Conservation (phyloP, 2,113 vertebrate genomes). For the Ptilonorhynchus violaceus region DNA sequence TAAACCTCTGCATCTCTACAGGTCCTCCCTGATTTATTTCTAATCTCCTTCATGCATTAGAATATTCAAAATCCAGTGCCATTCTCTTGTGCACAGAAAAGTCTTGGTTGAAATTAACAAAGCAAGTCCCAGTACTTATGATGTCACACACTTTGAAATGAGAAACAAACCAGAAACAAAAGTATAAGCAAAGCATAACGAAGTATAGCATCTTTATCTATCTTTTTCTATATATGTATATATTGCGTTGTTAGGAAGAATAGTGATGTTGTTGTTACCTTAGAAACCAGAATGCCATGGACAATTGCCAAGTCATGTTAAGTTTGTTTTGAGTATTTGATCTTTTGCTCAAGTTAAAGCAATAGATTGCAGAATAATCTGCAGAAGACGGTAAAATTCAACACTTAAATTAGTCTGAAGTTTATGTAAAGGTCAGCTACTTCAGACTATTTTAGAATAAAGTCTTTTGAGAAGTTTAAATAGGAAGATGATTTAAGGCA, state of each 20-base stretch:
- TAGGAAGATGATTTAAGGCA: slow-evolving; percentile 64
- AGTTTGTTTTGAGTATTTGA: slow-evolving; percentile 68
- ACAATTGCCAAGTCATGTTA: slow-evolving; percentile 71
- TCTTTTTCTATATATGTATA: slow-evolving; percentile 35
- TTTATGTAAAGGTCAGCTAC: slow-evolving; percentile 60
- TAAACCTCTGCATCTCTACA: not conserved
- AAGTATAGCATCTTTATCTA: slow-evolving; percentile 27
- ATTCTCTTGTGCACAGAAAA: not conserved
- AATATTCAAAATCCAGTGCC: not conserved
- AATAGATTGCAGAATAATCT: slow-evolving; percentile 58
- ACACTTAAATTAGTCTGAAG: slow-evolving; percentile 69
- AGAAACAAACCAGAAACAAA: slow-evolving; percentile 33
- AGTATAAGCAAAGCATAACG: slow-evolving; percentile 53
- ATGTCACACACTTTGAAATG: slow-evolving; percentile 72
- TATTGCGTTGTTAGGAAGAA: slow-evolving; percentile 59
- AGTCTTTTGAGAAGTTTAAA: slow-evolving; percentile 58
- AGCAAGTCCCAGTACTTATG: slow-evolving; percentile 54
- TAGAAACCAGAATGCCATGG: slow-evolving; percentile 76
- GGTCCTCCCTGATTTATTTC: not conserved
- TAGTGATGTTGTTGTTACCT: slow-evolving; percentile 27
- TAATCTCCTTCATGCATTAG: not conserved
- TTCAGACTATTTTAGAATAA: slow-evolving; percentile 66
- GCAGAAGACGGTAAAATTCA: slow-evolving; percentile 42
- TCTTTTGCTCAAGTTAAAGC: slow-evolving; percentile 67
- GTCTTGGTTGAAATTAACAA: not conserved